A percentile compares a stretch with the other conserved stretches of the same genome.
Evolutionary conservation across 1,140 invertebrate species (phyloP).

Genomic region (Lordiphosa mommai): DNA sequence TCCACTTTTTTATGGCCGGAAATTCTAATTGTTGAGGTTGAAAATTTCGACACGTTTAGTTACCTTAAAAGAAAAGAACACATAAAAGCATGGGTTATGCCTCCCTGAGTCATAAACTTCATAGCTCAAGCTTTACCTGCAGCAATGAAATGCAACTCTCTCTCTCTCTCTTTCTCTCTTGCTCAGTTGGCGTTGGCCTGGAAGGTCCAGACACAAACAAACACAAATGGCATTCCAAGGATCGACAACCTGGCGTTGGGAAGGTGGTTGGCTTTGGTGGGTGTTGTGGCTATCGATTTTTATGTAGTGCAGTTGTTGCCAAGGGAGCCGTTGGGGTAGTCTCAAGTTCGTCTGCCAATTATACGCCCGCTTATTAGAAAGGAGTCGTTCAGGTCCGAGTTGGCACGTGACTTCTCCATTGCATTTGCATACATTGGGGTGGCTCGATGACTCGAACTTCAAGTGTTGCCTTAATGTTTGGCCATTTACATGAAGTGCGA

Average conservation of each 20-base stretch:
- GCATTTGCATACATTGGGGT: slow-evolving; percentile 55
- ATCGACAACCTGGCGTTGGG: slow-evolving; percentile 61
- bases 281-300: slow-evolving; percentile 59
- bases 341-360: slow-evolving; percentile 76
- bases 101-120: slow-evolving; percentile 13
- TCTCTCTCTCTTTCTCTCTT: slow-evolving; percentile 4
- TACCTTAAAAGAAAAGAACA: slow-evolving; percentile 12
- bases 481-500: slow-evolving; percentile 50
- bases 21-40: slow-evolving; percentile 62
- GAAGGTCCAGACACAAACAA: slow-evolving; percentile 14
- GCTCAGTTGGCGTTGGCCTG: slow-evolving; percentile 24
- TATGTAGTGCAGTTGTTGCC: slow-evolving; percentile 51
- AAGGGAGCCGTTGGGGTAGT: slow-evolving; percentile 63
- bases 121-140: not conserved
- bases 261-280: slow-evolving; percentile 31
- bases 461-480: slow-evolving; percentile 54
- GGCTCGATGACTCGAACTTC: slow-evolving; percentile 40
- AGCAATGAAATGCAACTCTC: slow-evolving; percentile 12
- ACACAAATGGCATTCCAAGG: slow-evolving; percentile 54
- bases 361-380: slow-evolving; percentile 71
- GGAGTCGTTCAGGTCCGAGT: slow-evolving; percentile 10
- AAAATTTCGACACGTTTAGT: slow-evolving; percentile 10
- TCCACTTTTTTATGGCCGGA: slow-evolving; percentile 61
- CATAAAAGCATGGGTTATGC: not conserved
- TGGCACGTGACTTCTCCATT: slow-evolving; percentile 72